Base-by-base conservation (phyloP, 2,113 vertebrate species). In the Protomyctophum bolini region DNA sequence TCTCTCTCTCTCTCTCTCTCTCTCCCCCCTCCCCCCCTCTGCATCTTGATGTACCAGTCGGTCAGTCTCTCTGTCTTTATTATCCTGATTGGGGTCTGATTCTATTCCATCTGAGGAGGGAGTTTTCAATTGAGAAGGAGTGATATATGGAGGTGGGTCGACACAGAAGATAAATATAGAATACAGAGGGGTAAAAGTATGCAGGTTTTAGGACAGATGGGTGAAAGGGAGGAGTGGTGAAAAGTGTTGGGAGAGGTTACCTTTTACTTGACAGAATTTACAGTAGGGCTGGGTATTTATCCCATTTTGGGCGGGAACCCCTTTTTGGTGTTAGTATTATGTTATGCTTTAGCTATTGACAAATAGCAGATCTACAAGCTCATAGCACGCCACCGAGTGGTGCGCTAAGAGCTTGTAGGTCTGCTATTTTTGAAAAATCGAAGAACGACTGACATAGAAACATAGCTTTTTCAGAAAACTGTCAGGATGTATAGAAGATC, bases 21-120 rank as follows among this genome's bases (percentile, higher is more conserved):
- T 63, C 2, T 73, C 2, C 62, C 57, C 9, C 7, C 0, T 49
- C 81, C n/a, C 10, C 15, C 82, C 77, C 58, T 69, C 80, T 56
- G 73, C 90, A 88, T 86, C 88, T 86, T 57, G 33, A 41, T 41
- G 33, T 41, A 41, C 33, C 33, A 41, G 33, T 1, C 33, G 5
- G 21, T 73, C 83, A 72, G 58, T 84, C 87, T 82, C 73, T 71
- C 81, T 69, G 78, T 77, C 85, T 41, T 41, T 41, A 3, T 41
- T 41, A 3, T 41, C 33, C 2, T 41, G 80, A 86, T 87, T 63
- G 75, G 79, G 75, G 63, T 77, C 28, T 15, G 85, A 79, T 87
- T 84, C 68, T 72, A 59, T 75, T 58, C 56, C 76, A 70, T 76
- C 80, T 58, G 33, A n/a, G 29, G n/a, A 49, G 72, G 65, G 69